Evolutionary conservation across 1,140 invertebrate species (phyloP), one percentile per base, ranked within the genome.

Genomic region (Orchesella cincta): DNA sequence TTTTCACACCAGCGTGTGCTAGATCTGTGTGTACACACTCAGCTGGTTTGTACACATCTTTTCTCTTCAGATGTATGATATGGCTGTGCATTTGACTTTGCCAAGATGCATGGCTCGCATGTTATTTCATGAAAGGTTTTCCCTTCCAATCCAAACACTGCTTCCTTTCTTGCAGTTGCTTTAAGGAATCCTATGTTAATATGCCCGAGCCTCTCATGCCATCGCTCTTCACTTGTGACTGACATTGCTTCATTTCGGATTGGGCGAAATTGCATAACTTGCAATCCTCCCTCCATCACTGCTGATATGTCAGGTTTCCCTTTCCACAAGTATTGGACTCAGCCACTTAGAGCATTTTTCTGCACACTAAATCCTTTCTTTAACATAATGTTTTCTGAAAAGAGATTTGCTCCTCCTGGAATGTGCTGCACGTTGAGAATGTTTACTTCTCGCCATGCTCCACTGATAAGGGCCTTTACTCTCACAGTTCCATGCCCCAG

Each of bases 321-420:
- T 67, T 33, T 8, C 26, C 29, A 67, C 29, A 67, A n/a, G 33
- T n/a, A n/a, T n/a, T n/a, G 26, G 26, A 73, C 20, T n/a, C 3
- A 14, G 5, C 16, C 26, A 23, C 12, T 29, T 46, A 39, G 12
- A 26, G 28, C 18, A 3, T 67, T 57, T 2, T 79, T 79, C 1
- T 20, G 31, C 12, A 73, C 46, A 28, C 73, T 70, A n/a, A n/a
- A 72, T 8, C 77, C 77, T 20, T 62, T 70, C 20, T 57, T 35
- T 1, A 74, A 5, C 2, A 78, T 26, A 0, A 78, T 64, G 51
- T 71, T 75, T 34, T 78, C 77, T 5, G 77, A 78, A 46, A 75
- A 54, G 0, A 78, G 73, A 23, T 78, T 78, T 23, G 64, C 77
- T 5, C 64, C 39, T 28, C 73, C 73, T 0, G 73, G 72, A 1